These are phyloP conservation scores for Yponomeuta cagnagella DNA, from an alignment of 2,888 invertebrate species.

Conservation along the genomic window DNA sequence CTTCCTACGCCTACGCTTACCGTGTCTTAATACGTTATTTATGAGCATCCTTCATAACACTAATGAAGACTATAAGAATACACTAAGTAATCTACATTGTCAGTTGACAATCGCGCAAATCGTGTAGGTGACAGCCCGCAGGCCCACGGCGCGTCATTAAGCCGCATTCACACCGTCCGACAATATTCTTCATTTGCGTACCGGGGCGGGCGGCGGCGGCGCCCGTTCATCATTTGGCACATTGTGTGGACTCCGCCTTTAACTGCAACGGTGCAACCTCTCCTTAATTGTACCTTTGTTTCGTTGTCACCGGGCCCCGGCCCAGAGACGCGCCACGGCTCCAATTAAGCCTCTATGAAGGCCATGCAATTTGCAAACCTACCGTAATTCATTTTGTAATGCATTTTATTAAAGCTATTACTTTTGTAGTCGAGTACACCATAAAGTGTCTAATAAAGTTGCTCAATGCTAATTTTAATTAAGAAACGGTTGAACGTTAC, in stretches of 20 bases:
- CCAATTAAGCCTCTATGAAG: not conserved
- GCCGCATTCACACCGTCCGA: constrained; percentile 70
- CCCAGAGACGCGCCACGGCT: not conserved
- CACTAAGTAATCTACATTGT: not conserved
- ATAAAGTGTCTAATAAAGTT: not conserved
- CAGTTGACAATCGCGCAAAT: constrained; percentile 57
- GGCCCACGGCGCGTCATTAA: constrained; percentile 61
- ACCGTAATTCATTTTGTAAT: not conserved
- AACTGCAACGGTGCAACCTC: constrained; percentile 55
- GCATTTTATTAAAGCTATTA: not conserved
- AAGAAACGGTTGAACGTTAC: not conserved
- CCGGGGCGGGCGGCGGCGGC: constrained; percentile 36
- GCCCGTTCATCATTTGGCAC: constrained; percentile 60
- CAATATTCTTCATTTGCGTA: constrained; percentile 76
- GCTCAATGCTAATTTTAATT: constrained; percentile 1
- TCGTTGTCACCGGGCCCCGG: constrained; percentile 22
- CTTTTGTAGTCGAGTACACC: not conserved
- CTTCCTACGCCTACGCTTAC: not conserved
- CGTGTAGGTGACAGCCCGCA: constrained; percentile 51
- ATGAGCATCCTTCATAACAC: not conserved
- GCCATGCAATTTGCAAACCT: not conserved
- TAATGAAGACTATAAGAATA: not conserved
- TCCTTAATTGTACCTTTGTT: constrained; percentile 73
- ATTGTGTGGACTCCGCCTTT: constrained; percentile 62
- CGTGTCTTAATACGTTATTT: not conserved